Base-by-base conservation (phyloP, 2,888 invertebrate genomes). In the Epinotia brunnichana region DNA sequence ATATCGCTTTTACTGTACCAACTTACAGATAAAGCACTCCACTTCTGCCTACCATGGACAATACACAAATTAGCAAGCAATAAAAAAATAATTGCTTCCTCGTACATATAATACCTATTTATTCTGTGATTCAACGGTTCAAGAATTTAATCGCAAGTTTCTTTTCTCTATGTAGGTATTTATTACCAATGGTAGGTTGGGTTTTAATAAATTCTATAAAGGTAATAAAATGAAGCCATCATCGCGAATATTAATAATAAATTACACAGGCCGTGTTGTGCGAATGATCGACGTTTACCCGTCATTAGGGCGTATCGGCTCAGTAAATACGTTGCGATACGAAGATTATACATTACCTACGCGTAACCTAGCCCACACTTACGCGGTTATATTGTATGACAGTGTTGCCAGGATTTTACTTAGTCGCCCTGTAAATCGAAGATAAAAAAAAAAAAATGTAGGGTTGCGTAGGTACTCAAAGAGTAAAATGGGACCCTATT, bases 371-470 rank as follows among this genome's bases (percentile, higher is more conserved):
- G 60, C 72, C 53, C 53, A 24, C 41, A 70, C 70, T 62, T 68
- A 61, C 44, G 62, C 44, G 61, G 56, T 35, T 57, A 53, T 56
- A 39, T 41, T 62, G 21, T 73, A 76, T 79, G 78, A 69, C 73
- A 24, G 82, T 81, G 83, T 85, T 87, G 85, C 86, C 76, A 82
- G 70, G 51, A 15, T 39, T 67, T 21, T 39, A 70, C 62, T 67
- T 60, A 74, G 69, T 60, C 48, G 66, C 48, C 19, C 68, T 19
- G 53, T 21, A 10, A n/a, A 41, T n/a, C n/a, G n/a, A n/a, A n/a
- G n/a, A n/a, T n/a, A n/a, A n/a, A n/a, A n/a, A n/a, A n/a, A n/a
- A n/a, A n/a, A n/a, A n/a, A n/a, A n/a, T n/a, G n/a, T n/a, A n/a
- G n/a, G n/a, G n/a, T n/a, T n/a, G n/a, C n/a, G n/a, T n/a, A n/a